Conservation (phyloP, 1,140 invertebrate genomes). For the Ips nitidus region DNA sequence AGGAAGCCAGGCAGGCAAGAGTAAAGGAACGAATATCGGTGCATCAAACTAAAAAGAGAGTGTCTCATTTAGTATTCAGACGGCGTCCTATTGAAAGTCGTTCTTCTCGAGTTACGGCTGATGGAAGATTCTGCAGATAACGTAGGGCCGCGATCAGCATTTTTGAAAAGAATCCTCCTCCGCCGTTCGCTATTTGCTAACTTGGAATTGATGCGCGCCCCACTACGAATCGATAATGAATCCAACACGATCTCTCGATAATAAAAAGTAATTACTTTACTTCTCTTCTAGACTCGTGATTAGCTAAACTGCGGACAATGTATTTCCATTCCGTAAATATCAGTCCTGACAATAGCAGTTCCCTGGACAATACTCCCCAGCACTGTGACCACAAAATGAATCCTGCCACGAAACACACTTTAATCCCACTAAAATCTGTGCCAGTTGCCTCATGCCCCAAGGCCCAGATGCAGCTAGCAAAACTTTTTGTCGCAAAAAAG, state of each 20-base stretch:
- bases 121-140: slow-evolving; percentile 30
- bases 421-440: too few species aligned
- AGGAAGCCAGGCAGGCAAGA: too few species aligned
- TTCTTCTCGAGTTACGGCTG: slow-evolving; percentile 20
- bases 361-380: too few species aligned
- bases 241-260: neutral
- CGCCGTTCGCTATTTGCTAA: slow-evolving; percentile 21
- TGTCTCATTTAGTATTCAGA: slow-evolving; percentile 15
- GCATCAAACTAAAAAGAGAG: neutral
- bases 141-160: slow-evolving; percentile 28
- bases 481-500: too few species aligned
- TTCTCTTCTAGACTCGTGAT: neutral
- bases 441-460: too few species aligned
- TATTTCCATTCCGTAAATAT: too few species aligned
- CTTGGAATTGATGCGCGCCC: slow-evolving; percentile 18
- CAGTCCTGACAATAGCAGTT: too few species aligned
- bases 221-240: slow-evolving; percentile 28
- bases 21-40: neutral
- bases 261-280: slow-evolving; percentile 2
- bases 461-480: too few species aligned
- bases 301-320: too few species aligned
- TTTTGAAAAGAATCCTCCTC: slow-evolving; percentile 30
- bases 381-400: too few species aligned
- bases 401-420: too few species aligned
- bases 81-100: slow-evolving; percentile 15